Conservation (phyloP, 2,797 vertebrate genomes). For the Oryzias sinensis region DNA sequence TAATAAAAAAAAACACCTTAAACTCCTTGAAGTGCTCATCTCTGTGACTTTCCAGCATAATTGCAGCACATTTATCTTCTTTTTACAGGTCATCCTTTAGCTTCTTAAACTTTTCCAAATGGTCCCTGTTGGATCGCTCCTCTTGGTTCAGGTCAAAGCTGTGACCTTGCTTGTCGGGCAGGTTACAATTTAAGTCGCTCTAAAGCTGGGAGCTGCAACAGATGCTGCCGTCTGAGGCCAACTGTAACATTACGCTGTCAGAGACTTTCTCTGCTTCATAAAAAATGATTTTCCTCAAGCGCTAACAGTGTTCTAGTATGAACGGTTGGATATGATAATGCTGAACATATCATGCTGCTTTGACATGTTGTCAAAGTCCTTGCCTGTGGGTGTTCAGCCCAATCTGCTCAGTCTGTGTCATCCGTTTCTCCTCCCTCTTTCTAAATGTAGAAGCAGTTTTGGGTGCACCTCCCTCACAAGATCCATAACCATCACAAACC, state of each 20-base stretch:
- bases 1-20: too few relatives aligned
- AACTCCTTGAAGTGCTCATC: too few relatives aligned
- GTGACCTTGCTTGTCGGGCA: slow-evolving; percentile 41
- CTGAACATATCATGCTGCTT: too few relatives aligned
- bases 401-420: not conserved
- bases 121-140: slow-evolving; percentile 27
- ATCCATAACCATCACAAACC: too few relatives aligned
- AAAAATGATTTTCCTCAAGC: not conserved
- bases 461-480: not conserved
- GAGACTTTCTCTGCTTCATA: not conserved
- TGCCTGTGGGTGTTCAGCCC: not conserved
- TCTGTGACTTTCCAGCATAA: too few relatives aligned
- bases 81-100: slow-evolving; percentile 24
- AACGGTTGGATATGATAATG: too few relatives aligned
- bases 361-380: not conserved
- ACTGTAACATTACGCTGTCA: slow-evolving; percentile 7
- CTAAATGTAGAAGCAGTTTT: not conserved
- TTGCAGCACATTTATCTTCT: too few relatives aligned
- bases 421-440: not conserved
- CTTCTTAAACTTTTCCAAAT: slow-evolving; percentile 46
- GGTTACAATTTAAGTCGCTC: slow-evolving; percentile 52
- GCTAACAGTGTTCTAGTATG: too few relatives aligned
- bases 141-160: slow-evolving; percentile 38
- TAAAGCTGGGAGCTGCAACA: slow-evolving; percentile 28
- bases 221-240: slow-evolving; percentile 17